Percentiles rank a stretch among this genome's conserved stretches.
Evolutionary conservation across 2,888 invertebrate species (phyloP).

Genomic region (Nebria salina): DNA sequence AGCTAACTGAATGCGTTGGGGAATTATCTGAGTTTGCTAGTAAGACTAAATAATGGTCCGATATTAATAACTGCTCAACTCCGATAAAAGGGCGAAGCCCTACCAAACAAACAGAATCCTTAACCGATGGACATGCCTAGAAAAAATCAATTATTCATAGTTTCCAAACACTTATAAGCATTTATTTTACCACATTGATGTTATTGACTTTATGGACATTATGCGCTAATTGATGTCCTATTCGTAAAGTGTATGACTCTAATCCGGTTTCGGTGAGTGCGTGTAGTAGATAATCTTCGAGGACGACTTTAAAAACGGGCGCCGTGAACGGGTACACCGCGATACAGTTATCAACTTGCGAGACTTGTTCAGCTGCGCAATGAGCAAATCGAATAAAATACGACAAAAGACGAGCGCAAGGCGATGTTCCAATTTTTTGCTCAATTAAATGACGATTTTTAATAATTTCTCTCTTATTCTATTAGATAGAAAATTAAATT

Average conservation of each 20-base stretch:
- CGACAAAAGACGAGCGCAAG: background rate
- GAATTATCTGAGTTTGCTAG: slow-evolving; percentile 69
- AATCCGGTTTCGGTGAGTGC: slow-evolving; percentile 79
- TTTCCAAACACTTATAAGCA: too few relatives aligned
- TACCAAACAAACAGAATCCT: slow-evolving; percentile 73
- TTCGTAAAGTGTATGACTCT: slow-evolving; percentile 77
- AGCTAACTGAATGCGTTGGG: slow-evolving; percentile 62
- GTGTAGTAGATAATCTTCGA: slow-evolving; percentile 76
- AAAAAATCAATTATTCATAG: slow-evolving; percentile 41
- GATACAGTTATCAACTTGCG: slow-evolving; percentile 64
- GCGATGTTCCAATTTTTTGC: too few relatives aligned
- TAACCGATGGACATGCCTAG: slow-evolving; percentile 67
- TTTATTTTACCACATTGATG: slow-evolving; percentile 58
- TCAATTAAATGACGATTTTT: too few relatives aligned
- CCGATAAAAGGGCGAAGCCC: slow-evolving; percentile 75
- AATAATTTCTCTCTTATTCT: too few relatives aligned
- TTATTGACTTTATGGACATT: slow-evolving; percentile 63
- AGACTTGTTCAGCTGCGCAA: slow-evolving; percentile 49
- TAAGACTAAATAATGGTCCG: slow-evolving; percentile 66
- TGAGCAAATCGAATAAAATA: slow-evolving; percentile 5
- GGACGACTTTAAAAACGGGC: slow-evolving; percentile 71
- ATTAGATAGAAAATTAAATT: too few relatives aligned
- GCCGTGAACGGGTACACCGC: slow-evolving; percentile 78
- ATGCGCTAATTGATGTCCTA: slow-evolving; percentile 70
- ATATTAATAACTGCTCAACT: slow-evolving; percentile 66